Evolutionary conservation across 2,797 vertebrate species (phyloP), one percentile per base, ranked within the genome.

Genomic region (Typhlichthys subterraneus): DNA sequence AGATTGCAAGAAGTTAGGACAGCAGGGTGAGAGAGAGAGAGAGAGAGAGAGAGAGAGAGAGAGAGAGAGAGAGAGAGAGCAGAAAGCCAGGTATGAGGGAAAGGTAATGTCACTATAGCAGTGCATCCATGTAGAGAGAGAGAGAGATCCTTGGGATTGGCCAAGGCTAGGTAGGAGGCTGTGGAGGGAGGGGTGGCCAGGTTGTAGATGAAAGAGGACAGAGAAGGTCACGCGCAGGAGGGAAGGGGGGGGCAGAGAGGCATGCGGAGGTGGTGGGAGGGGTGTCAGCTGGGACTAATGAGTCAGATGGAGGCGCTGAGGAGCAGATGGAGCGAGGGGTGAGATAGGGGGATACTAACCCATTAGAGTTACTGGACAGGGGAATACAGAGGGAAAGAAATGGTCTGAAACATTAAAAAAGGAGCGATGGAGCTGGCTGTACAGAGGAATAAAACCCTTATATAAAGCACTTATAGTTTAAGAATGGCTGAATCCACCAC

Each of bases 331-430:
- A 87, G 33, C 17, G 17, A 17, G 72, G 72, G 70, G 69, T 61
- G 57, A 72, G 74, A 77, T 57, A 10, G 63, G 61, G 80, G 63
- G 61, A 82, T 56, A 75, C 70, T 54, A 47, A 83, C 76, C 61
- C 61, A 49, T 75, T 19, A 23, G 19, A 53, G 51, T 11, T 76
- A 11, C 61, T 57, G 42, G 76, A 66, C 72, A 81, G 76, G 69
- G 55, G 57, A 82, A 79, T 70, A 75, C 61, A 80, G 79, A 73
- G 76, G 82, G 84, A 79, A 83, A 85, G 70, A 80, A 75, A 87
- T 81, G 78, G 75, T 59, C 72, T 45, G 48, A 82, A 71, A 79
- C 70, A 79, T 82, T 75, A 72, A n/a, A n/a, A 42, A 23, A 33
- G 14, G 38, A 14, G 64, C 72, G 80, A 78, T 55, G 61, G 70